Base-by-base conservation (phyloP, 1,140 invertebrate species). In the Onthophagus taurus region DNA sequence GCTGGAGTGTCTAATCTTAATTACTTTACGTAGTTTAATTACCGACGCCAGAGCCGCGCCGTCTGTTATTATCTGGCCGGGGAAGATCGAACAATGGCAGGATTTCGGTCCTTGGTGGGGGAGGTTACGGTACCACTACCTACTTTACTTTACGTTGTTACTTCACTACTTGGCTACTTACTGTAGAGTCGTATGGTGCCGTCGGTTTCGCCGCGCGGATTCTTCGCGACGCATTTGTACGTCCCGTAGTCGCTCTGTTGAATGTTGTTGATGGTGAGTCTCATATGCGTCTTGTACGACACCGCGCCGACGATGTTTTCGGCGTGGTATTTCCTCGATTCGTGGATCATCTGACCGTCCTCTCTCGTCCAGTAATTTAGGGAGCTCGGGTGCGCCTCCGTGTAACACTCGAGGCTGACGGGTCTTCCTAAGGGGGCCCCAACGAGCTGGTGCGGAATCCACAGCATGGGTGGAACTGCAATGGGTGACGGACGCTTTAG, bases 221-320 rank as follows among this genome's bases (percentile, higher is more conserved):
- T 93, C 68, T 92, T 93, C 26, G 88, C 89, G 2, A 92, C 83
- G 62, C 90, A 94, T 65, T 90, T 91, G 68, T 93, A 93, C 36
- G 77, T 84, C 9, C 87, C 88, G 60, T 86, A 89, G 65, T 92
- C 87, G 54, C 68, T 75, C 42, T 79, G 77, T 54, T 79, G 71
- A 17, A 89, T 78, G 58, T 86, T 76, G 51, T 72, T 69, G 49
- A 89, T 86, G 8, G 80, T 80, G 17, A 89, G 68, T 48, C 75
- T 77, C 85, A 89, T 89, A 54, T 88, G 84, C 9, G 81, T 86
- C 58, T 88, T 89, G 57, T 90, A 89, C 9, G 78, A 70, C 1
- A 81, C 55, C 18, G 81, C 60, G 26, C 80, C 80, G 14, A 80
- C 68, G 13, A 72, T 74, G 43, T 81, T 82, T 56, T 80, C 77